phyloP scores from a whole-genome alignment of 2,888 invertebrate species.

The Bruchidius siliquastri region DNA sequence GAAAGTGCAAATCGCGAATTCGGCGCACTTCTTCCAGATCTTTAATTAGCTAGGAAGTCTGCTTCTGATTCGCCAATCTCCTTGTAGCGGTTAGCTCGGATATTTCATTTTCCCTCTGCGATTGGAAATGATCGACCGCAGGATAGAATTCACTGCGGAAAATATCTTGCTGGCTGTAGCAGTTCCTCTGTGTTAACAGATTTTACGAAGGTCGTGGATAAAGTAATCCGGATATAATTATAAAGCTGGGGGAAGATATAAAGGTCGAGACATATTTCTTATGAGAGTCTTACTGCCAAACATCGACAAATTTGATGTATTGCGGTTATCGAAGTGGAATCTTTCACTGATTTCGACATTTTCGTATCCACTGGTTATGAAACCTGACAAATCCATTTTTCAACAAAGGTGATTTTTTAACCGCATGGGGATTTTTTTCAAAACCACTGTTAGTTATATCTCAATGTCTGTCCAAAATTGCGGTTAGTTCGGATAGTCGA shows the following conservation, averaged over 20 bases:
- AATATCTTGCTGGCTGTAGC: not conserved
- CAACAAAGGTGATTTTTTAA: too few species aligned
- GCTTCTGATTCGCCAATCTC: not conserved
- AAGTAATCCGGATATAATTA: not conserved
- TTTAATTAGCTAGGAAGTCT: not conserved
- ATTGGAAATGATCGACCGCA: not conserved
- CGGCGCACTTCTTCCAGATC: not conserved
- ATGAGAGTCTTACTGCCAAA: too few species aligned
- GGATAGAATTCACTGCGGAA: not conserved
- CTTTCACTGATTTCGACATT: too few species aligned
- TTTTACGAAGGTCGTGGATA: not conserved
- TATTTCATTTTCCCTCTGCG: not conserved
- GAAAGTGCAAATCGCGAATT: not conserved
- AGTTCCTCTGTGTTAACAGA: not conserved
- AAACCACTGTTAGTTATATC: too few species aligned
- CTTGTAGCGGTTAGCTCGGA: not conserved
- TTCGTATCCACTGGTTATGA: too few species aligned
- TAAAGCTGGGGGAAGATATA: not conserved
- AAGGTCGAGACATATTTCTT: not conserved
- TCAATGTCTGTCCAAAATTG: too few species aligned
- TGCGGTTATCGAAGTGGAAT: too few species aligned
- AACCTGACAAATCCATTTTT: too few species aligned
- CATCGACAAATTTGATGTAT: too few species aligned
- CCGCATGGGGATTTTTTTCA: too few species aligned
- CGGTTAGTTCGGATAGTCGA: too few species aligned